Base-by-base conservation (phyloP, 2,113 vertebrate genomes). In the Megaceryle maxima region DNA sequence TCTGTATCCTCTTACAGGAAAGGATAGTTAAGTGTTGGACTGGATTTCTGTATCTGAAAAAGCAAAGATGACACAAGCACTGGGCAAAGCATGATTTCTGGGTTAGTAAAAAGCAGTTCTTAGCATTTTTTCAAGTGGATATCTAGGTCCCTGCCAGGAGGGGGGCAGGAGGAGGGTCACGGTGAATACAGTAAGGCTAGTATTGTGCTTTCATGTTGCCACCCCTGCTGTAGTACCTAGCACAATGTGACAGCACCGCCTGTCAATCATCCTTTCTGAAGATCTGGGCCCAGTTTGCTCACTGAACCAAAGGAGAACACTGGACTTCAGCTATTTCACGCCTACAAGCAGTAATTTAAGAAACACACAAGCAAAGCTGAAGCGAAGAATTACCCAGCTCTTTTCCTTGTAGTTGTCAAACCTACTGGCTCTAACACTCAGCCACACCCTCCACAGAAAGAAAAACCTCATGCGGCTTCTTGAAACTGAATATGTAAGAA, bases 1-100 rank as follows among this genome's bases (percentile, higher is more conserved):
- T 53, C 83, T 84, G 56, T 91, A 84, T 84, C 77, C 89, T 79
- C 81, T 89, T 64, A 60, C 1, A 91, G 77, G 83, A 69, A 70
- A 53, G 81, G 87, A 33, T 25, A 87, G 88, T 60, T 41, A 69
- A 87, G 83, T 76, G 94, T 62, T 92, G 91, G 82, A 79, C 69
- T 94, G 91, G 44, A 62, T 96, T 95, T 96, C 79, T 87, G 6
- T 79, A 20, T 76, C 83, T 89, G 91, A 87, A 91, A 76, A 91
- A 79, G 77, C 84, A 78, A 80, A 79, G 69, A 62, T 92, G 88
- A 87, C 73, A 66, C 3, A 53, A 91, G 82, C 63, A 12, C 55
- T 73, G 78, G 69, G 77, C 79, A 13, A 74, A 87, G 81, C 22
- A 53, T 29, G 77, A 87, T 82, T 93, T 94, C 83, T 94, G 83